Evolutionary conservation across 2,888 invertebrate species (phyloP), one percentile per base, ranked within the genome.

Genomic region (Tolmerus cingulatus): DNA sequence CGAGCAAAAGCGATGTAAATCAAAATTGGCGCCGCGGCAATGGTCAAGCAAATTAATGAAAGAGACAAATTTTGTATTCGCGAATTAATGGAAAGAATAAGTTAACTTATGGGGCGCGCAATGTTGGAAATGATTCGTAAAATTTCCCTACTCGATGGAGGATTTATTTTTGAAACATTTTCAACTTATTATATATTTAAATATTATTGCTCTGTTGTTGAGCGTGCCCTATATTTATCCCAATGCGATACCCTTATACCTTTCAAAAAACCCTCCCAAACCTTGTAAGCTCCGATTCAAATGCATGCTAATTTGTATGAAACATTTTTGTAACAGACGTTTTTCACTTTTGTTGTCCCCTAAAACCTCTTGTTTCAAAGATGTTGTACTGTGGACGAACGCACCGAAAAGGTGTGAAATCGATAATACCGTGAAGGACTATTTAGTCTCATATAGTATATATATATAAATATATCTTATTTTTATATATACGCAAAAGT

Each of bases 91-190:
- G 46, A 43, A 85, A 74, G 74, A 85, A 74, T 37, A 43, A 74
- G 85, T 85, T 76, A 55, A 57, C 23, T 27, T 27, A 74, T 74
- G 14, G 30, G 43, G 43, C 16, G 37, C 27, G 74, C 19, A 81
- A 34, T 85, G 74, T 85, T 85, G 85, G 43, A 85, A 85, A 85
- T 85, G 74, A 43, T 85, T 46, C 74, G 12, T 12, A 37, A 85
- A 85, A 85, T 16, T 74, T 4, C 16, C 46, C 77, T 37, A 4
- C 40, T 4, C 19, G n/a, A 34, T 19, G n/a, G n/a, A 30, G 66
- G 7, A 85, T 19, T 27, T n/a, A n/a, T 19, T 57, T 78, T 66
- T 78, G 30, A 40, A 78, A 57, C 30, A 78, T 55, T 78, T 86
- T 55, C 40, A 51, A 78, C 37, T 40, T 40, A 2, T 40, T 12